Base-by-base conservation (phyloP, 1,140 invertebrate genomes). In the Lethrus apterus region DNA sequence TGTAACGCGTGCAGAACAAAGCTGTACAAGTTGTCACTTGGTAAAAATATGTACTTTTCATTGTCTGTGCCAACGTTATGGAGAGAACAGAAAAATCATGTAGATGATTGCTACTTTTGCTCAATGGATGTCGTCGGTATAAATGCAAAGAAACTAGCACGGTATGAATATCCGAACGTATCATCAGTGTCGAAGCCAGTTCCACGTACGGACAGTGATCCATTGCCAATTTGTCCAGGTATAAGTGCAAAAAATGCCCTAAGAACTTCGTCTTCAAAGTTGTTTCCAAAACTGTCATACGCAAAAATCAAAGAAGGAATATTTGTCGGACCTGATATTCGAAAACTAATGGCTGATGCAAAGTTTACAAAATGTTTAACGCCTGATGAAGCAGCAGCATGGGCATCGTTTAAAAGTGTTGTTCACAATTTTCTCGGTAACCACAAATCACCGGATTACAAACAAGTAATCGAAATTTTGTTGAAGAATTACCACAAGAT, bases 301-400 rank as follows among this genome's bases (percentile, higher is more conserved):
- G 60, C 54, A 20, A 63, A 65, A 47, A 36, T 59, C 17, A 57
- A 56, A 51, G 51, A 46, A 44, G 54, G 51, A 29, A 43, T 60
- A 19, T 58, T 58, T 52, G 46, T 47, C 38, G 51, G 45, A 19
- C 44, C 50, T n/a, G 34, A 60, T 29, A 57, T 59, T 2, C 46
- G 52, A 18, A 48, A 52, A 51, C 38, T 59, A 30, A 50, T 56
- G 7, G 51, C 41, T 33, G 50, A 58, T 54, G 44, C 11, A 50
- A 50, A 46, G 3, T 56, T 48, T 20, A 17, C 38, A 14, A 13
- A 26, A 29, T 42, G 31, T 31, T 45, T 58, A 46, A 52, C 45
- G 40, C 34, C 18, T 31, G 15, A 32, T 26, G 32, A 50, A 31
- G 40, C 17, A 23, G 18, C 31, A 50, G 34, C 26, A 14, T 38